Percentiles rank a stretch among this genome's conserved stretches.
Conservation (phyloP, 2,113 vertebrate genomes). For the Thomomys bottae region DNA sequence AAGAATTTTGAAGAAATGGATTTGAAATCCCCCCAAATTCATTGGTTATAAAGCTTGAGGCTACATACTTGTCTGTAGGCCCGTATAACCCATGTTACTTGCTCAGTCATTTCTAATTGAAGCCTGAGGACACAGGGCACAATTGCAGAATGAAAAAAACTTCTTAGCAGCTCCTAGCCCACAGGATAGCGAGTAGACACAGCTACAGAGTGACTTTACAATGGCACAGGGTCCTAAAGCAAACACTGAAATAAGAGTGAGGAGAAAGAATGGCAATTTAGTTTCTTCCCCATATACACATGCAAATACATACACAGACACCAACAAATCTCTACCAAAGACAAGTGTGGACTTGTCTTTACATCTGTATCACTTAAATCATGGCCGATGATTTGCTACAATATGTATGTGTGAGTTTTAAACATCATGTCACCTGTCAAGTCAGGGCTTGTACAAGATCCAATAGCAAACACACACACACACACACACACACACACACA, state of each 20-base stretch:
- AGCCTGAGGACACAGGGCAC: neutral
- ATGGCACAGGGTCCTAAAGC: neutral
- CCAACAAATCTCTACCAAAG: conserved; percentile 46
- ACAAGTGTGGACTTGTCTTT: conserved; percentile 47
- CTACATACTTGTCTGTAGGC: neutral
- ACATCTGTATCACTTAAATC: conserved; percentile 13
- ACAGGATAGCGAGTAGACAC: neutral
- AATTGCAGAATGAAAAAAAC: no score
- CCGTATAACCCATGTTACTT: neutral
- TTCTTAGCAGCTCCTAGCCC: neutral
- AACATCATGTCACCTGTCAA: conserved; percentile 43
- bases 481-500: no score
- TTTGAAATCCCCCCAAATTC: neutral
- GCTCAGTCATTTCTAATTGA: neutral
- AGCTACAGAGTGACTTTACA: neutral
- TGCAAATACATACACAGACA: neutral
- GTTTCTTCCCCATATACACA: neutral
- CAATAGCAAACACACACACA: neutral
- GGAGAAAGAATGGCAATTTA: neutral
- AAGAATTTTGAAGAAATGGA: neutral
- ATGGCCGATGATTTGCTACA: conserved; percentile 30
- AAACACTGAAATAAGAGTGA: conserved; percentile 8
- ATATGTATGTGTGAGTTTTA: neutral
- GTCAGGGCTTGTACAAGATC: conserved; percentile 51
- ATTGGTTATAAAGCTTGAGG: neutral